Conservation (phyloP, 2,888 invertebrate species). For the Eilema sororculum region DNA sequence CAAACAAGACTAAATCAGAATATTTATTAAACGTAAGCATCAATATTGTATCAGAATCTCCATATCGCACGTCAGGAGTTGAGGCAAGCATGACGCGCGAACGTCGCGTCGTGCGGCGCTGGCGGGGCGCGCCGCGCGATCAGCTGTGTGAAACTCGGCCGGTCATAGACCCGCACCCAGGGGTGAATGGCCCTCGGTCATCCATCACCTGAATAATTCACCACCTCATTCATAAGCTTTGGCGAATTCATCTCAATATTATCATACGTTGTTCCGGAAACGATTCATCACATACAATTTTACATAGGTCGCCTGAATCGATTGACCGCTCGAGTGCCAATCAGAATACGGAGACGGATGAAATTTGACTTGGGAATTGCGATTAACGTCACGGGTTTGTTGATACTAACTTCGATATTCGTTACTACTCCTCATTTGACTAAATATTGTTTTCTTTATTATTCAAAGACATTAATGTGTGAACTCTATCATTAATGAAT, state of each 20-base stretch:
- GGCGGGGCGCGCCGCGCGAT: constrained; percentile 56
- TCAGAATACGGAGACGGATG: constrained; percentile 56
- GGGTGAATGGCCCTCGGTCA: constrained; percentile 74
- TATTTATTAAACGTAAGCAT: constrained; percentile 62
- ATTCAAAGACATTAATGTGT: too few relatives aligned
- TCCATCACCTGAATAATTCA: constrained; percentile 80
- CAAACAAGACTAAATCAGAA: constrained; percentile 41
- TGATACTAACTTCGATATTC: not conserved
- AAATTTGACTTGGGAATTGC: constrained; percentile 35
- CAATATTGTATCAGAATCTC: constrained; percentile 18
- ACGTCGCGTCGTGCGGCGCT: constrained; percentile 22
- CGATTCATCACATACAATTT: constrained; percentile 63
- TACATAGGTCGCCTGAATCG: constrained; percentile 45
- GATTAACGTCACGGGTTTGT: constrained; percentile 28
- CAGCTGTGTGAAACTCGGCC: constrained; percentile 82
- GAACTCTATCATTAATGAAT: too few relatives aligned
- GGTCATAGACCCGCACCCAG: constrained; percentile 75
- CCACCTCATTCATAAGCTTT: constrained; percentile 79
- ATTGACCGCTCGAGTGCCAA: constrained; percentile 43
- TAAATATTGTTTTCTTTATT: not conserved
- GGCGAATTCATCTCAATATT: constrained; percentile 80
- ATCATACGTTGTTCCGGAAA: constrained; percentile 72
- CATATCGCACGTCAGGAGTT: constrained; percentile 25
- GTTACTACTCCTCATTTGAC: not conserved
- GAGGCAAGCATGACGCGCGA: constrained; percentile 54